These are phyloP conservation scores for Pogoniulus pusillus DNA, from an alignment of 2,797 vertebrate species.

Conservation along the genomic window DNA sequence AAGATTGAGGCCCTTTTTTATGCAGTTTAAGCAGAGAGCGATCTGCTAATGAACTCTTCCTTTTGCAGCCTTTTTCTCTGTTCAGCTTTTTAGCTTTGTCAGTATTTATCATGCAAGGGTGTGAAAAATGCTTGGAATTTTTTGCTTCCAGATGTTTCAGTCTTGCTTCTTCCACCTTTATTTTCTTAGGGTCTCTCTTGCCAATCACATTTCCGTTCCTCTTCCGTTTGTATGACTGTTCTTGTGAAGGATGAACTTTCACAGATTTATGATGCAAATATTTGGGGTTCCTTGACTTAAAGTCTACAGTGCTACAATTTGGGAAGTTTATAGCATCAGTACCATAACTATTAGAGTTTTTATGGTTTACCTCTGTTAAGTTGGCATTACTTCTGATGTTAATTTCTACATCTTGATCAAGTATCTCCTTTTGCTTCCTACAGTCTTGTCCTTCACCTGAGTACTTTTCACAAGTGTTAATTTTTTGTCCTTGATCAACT, in stretches of 20 bases:
- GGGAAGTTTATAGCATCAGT: not conserved
- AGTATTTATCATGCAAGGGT: not conserved
- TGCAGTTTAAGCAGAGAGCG: constrained; percentile 27
- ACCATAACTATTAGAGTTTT: not conserved
- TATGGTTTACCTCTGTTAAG: constrained; percentile 6
- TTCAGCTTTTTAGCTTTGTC: constrained; percentile 43
- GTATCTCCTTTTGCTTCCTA: not conserved
- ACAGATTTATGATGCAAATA: not conserved
- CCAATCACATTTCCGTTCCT: constrained; percentile 31
- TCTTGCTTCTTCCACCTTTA: constrained; percentile 10
- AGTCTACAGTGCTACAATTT: not conserved
- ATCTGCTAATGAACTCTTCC: constrained; percentile 32
- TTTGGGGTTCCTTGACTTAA: constrained; percentile 5
- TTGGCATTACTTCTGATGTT: not conserved
- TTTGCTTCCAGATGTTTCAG: not conserved
- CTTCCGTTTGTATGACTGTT: constrained; percentile 62
- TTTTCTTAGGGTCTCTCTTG: constrained; percentile 36
- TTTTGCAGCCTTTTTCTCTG: constrained; percentile 39
- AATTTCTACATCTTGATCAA: not conserved
- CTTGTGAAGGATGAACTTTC: constrained; percentile 47
- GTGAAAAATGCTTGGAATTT: not conserved
- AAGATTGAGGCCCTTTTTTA: constrained; percentile 32
- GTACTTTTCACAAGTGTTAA: constrained; percentile 8
- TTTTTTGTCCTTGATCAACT: constrained; percentile 31
- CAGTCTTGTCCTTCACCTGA: not conserved